Evolutionary conservation across 2,113 vertebrate species (phyloP).

Genomic region (Coregonus clupeaformis): DNA sequence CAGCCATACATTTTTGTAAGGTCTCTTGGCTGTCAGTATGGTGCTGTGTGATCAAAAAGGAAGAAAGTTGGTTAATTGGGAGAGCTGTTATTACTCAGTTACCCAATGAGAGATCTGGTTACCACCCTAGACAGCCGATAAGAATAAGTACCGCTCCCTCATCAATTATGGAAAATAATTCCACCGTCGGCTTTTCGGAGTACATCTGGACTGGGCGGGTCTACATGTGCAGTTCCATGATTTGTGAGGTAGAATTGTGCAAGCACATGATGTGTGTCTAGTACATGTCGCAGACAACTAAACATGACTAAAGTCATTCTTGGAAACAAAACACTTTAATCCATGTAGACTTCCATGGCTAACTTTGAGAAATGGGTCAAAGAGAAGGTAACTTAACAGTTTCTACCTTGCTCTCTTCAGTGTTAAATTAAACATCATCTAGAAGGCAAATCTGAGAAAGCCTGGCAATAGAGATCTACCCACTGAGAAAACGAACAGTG

Average conservation of each 20-base stretch:
- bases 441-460: no score
- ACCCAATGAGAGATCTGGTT: slow-evolving; percentile 77
- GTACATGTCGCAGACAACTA: not conserved
- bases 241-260: slow-evolving; percentile 14
- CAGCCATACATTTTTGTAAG: not conserved
- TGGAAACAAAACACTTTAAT: no score
- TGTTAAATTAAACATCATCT: no score
- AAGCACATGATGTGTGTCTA: not conserved
- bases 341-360: no score
- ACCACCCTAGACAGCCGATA: slow-evolving; percentile 77
- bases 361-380: no score
- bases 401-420: no score
- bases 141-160: slow-evolving; percentile 77
- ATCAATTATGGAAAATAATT: slow-evolving; percentile 95
- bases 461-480: no score
- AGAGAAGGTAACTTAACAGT: no score
- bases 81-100: slow-evolving; percentile 68
- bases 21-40: not conserved
- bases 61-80: slow-evolving; percentile 8
- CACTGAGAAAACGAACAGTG: no score
- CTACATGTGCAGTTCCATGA: not conserved
- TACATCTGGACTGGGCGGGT: slow-evolving; percentile 13
- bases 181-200: slow-evolving; percentile 73
- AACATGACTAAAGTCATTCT: no score
- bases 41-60: not conserved